A percentile compares a stretch with the other conserved stretches of the same genome.
These are phyloP conservation scores for Thumatha senex DNA, from an alignment of 2,888 invertebrate genomes.

Conservation along the genomic window DNA sequence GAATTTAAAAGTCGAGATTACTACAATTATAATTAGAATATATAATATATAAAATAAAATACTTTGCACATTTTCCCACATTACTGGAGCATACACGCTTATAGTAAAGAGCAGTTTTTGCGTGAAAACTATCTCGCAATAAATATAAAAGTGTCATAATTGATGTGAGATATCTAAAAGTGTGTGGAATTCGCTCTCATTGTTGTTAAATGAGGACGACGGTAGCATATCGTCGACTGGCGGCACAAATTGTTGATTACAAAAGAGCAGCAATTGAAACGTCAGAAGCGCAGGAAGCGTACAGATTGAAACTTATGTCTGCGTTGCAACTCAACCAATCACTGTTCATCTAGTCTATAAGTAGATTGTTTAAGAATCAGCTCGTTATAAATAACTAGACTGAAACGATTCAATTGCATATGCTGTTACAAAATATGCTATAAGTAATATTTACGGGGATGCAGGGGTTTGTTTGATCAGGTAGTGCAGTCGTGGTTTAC, in stretches of 20 bases:
- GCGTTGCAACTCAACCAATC: constrained; percentile 46
- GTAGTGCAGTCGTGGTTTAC: no score
- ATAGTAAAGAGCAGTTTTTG: constrained; percentile 28
- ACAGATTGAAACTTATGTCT: constrained; percentile 78
- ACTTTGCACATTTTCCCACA: constrained; percentile 9
- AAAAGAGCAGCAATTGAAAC: constrained; percentile 82
- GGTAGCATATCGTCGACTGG: constrained; percentile 65
- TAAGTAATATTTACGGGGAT: no score
- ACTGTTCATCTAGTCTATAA: constrained; percentile 41
- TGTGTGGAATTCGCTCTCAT: constrained; percentile 69
- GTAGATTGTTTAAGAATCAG: constrained; percentile 35
- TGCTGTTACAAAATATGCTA: constrained; percentile 19
- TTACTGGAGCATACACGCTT: constrained; percentile 29
- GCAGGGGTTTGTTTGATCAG: no score
- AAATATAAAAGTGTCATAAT: constrained; percentile 49
- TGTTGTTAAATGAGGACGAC: constrained; percentile 67
- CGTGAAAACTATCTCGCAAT: constrained; percentile 38
- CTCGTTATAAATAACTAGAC: constrained; percentile 39
- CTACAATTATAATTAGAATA: constrained; percentile 2
- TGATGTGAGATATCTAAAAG: constrained; percentile 64
- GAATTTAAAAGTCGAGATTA: no score
- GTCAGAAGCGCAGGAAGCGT: constrained; percentile 73
- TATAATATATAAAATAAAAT: no score
- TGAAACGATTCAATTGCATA: constrained; percentile 12
- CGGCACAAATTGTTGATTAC: constrained; percentile 80